Evolutionary conservation across 2,888 invertebrate species (phyloP), one percentile per base, ranked within the genome.

Genomic region (Junonia oenone): DNA sequence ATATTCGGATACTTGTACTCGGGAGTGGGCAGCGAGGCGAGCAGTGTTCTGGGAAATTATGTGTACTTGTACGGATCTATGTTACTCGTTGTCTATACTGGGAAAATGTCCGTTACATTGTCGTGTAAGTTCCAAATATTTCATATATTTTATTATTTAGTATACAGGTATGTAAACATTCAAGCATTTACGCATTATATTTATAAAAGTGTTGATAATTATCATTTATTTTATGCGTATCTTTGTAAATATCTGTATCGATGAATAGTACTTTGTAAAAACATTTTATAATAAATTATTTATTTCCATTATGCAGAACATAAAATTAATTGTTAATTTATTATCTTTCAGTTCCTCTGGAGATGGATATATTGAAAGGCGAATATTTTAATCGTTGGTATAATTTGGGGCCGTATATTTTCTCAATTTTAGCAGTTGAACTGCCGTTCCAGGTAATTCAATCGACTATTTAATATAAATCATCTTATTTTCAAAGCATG

Each of bases 311-410:
- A n/a, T n/a, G n/a, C n/a, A n/a, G n/a, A n/a, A n/a, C n/a, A n/a
- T n/a, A n/a, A n/a, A n/a, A n/a, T n/a, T n/a, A n/a, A n/a, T n/a
- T n/a, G n/a, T n/a, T n/a, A n/a, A n/a, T n/a, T n/a, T n/a, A n/a
- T n/a, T n/a, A n/a, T n/a, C n/a, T n/a, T 40, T 33, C 91, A 98
- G 97, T 98, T 92, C 98, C 98, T 0, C 78, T 97, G 68, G 98
- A 98, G 86, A 96, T 97, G 93, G 93, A 94, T 51, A 95, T 97
- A 69, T 85, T 98, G 60, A 92, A 94, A 66, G 91, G 97, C 61
- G 98, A 98, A 81, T 97, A 98, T 77, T 96, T 97, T 68, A 98
- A 98, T 87, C 93, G 96, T 73, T 98, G 98, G 98, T 98, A 98
- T 78, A 95, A 93, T 65, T 84, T 98, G 60, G 95, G 95, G 49